These are phyloP conservation scores for Pyralis farinalis DNA, from an alignment of 2,888 invertebrate genomes.

Conservation along the genomic window DNA sequence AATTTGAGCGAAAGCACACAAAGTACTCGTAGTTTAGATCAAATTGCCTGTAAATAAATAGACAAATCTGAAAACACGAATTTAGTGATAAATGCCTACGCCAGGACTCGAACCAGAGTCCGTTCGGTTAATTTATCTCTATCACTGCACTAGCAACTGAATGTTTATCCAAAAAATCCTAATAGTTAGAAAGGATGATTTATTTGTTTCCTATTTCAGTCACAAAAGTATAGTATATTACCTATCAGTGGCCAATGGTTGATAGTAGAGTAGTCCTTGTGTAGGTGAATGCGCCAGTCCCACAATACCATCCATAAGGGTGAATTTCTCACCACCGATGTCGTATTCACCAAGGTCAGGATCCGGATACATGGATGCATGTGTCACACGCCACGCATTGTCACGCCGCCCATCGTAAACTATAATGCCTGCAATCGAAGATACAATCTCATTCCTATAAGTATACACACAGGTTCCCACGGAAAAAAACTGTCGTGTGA, in stretches of 20 bases:
- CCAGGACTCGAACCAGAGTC: too few species aligned
- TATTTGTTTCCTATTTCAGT: too few species aligned
- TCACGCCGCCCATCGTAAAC: constrained; percentile 87
- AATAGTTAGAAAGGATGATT: too few species aligned
- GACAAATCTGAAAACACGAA: too few species aligned
- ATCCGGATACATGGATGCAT: constrained; percentile 93
- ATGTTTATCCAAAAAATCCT: too few species aligned
- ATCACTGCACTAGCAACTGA: too few species aligned
- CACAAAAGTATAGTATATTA: too few species aligned
- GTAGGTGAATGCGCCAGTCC: constrained; percentile 85
- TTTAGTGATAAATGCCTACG: too few species aligned
- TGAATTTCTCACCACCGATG: constrained; percentile 85
- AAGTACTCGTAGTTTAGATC: too few species aligned
- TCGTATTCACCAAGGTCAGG: constrained; percentile 88
- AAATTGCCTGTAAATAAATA: too few species aligned
- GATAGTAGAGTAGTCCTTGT: constrained; percentile 83
- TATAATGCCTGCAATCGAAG: constrained; percentile 57
- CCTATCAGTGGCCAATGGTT: constrained; percentile 88
- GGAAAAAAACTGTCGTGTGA: neutral
- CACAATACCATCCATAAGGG: constrained; percentile 88
- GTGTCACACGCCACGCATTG: constrained; percentile 89
- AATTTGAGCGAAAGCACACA: too few species aligned
- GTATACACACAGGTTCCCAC: neutral
- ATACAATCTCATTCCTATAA: constrained; percentile 5
- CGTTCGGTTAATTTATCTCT: too few species aligned